Base-by-base conservation (phyloP, 2,888 invertebrate species). In the Cylindroiulus punctatus region DNA sequence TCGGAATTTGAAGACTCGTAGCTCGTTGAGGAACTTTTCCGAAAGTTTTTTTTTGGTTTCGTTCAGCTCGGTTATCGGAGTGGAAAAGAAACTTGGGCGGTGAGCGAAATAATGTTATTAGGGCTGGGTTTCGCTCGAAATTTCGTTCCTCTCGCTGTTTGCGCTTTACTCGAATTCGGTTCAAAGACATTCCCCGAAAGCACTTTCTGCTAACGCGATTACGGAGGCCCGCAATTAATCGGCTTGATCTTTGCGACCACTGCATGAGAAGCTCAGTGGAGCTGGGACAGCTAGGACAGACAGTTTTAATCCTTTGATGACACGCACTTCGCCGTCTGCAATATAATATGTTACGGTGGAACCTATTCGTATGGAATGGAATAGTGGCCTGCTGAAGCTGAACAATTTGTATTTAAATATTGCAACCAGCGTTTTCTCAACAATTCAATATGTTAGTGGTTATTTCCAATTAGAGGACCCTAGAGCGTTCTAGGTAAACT, bases 121-220 rank as follows among this genome's bases (percentile, higher is more conserved):
- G 76, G 76, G 65, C 22, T 36, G 36, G 3, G 76, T 76, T 76
- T 76, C 30, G 76, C 30, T 76, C 30, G 2, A 76, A 76, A 76
- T 76, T 76, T 30, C 76, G 30, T 76, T 76, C 76, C 76, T 76
- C 14, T 22, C n/a, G 14, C 76, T 76, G 76, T 76, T 76, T 76
- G 22, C 76, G 10, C 76, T 76, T 76, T 76, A 30, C 30, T 76
- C 14, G 76, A 10, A 30, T 36, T 36, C 26, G 76, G 76, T 76
- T 76, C 76, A 76, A 30, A 76, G 76, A 30, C 76, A 76, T 76
- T 76, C 65, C 65, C 8, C 36, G 22, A 65, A n/a, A 65, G 65
- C 65, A 65, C 65, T 65, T 30, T 76, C 65, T 76, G 76, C 76
- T 76, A 76, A 76, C 76, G 2, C 76, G 30, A 76, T 76, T 76